Conservation (phyloP, 2,888 invertebrate species). For the Clitarchus hookeri region DNA sequence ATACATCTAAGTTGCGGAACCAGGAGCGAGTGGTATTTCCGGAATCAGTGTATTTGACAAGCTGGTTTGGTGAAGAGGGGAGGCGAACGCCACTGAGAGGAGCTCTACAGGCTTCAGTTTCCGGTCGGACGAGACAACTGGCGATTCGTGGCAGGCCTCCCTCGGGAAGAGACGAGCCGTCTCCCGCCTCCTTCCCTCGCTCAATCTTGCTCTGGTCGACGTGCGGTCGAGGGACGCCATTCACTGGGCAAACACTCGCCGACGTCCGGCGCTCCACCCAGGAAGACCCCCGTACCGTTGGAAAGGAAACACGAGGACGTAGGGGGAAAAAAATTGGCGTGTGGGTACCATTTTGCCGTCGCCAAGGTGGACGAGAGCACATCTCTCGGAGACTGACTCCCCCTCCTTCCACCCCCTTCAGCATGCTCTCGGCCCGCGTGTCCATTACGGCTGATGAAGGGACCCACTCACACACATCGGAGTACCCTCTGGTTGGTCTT, state of each 20-base stretch:
- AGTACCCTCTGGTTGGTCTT: too few species aligned
- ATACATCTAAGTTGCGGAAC: too few species aligned
- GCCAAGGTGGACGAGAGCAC: background rate
- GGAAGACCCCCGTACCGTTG: background rate
- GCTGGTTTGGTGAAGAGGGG: too few species aligned
- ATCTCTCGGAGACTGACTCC: background rate
- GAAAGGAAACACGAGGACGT: too few species aligned
- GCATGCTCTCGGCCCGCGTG: background rate
- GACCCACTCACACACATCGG: background rate
- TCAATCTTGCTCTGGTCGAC: background rate
- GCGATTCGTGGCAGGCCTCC: background rate
- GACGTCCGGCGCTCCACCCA: background rate
- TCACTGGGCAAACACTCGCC: background rate
- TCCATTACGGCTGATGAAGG: background rate
- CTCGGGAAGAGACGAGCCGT: background rate
- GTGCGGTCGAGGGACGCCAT: background rate
- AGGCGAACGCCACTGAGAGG: too few species aligned
- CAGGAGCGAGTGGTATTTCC: too few species aligned
- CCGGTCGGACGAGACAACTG: background rate
- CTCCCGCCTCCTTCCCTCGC: background rate
- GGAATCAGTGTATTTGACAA: too few species aligned
- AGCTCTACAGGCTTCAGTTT: background rate
- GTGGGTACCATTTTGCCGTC: background rate
- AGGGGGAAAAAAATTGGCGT: too few species aligned
- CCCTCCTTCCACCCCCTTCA: too few species aligned